Percentiles rank a stretch among this genome's conserved stretches.
These are phyloP conservation scores for Cenopis cana DNA, from an alignment of 2,888 invertebrate genomes.

Conservation along the genomic window DNA sequence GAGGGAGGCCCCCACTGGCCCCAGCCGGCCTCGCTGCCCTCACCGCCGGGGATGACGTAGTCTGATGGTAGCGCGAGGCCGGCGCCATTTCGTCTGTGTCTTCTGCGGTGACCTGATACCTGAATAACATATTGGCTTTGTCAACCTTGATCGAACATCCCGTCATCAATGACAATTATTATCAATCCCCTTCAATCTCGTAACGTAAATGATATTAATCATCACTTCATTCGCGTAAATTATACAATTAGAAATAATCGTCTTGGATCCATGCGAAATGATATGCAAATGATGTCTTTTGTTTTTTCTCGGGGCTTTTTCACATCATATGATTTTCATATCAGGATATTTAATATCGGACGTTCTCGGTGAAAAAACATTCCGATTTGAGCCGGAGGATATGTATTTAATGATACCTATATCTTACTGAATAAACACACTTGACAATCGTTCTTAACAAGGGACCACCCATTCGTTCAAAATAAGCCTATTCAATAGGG, in stretches of 20 bases:
- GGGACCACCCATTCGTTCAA: slow-evolving; percentile 9
- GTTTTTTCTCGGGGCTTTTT: too few species aligned
- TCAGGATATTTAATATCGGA: too few species aligned
- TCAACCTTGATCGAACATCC: neutral
- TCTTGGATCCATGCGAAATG: too few species aligned
- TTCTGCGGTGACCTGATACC: slow-evolving; percentile 86
- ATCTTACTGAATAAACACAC: slow-evolving; percentile 2
- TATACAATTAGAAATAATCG: too few species aligned
- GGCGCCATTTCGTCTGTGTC: slow-evolving; percentile 92
- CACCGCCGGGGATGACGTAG: slow-evolving; percentile 89
- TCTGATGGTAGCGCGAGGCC: slow-evolving; percentile 89
- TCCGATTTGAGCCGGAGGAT: too few species aligned
- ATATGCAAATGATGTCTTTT: too few species aligned
- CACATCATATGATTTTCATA: too few species aligned
- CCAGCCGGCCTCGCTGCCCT: slow-evolving; percentile 90
- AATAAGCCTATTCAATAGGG: slow-evolving; percentile 3
- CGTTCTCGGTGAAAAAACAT: neutral
- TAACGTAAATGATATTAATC: too few species aligned
- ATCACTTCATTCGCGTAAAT: too few species aligned
- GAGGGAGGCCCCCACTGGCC: slow-evolving; percentile 93
- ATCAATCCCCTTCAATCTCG: too few species aligned
- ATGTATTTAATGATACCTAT: neutral
- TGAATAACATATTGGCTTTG: slow-evolving; percentile 46
- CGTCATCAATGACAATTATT: too few species aligned
- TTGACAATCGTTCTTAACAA: slow-evolving; percentile 10